Evolutionary conservation across 1,140 invertebrate genomes (phyloP), one percentile per base, ranked within the genome.

Genomic region (Pachypeltis micranthus): DNA sequence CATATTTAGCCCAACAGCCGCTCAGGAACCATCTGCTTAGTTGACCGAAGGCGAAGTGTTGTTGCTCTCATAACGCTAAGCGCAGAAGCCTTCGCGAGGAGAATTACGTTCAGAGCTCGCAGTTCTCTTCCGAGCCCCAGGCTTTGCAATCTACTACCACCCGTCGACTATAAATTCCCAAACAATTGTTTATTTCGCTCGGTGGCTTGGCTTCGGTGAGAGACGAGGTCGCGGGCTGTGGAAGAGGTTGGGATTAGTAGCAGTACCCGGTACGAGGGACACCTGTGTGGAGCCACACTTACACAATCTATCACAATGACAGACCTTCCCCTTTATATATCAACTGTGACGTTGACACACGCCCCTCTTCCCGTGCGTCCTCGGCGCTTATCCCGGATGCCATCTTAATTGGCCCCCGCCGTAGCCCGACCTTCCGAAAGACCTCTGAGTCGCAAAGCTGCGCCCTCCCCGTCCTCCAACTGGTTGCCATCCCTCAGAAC

Each of bases 241-340:
- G 47, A 51, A 21, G 47, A 21, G 23, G 34, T 16, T 10, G 23
- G 57, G 57, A 59, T 59, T 59, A 59, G 57, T 59, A 59, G 57
- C 57, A n/a, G n/a, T 59, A 28, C 14, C 57, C n/a, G 57, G 57
- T n/a, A 34, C 26, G n/a, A n/a, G 57, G 57, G 57, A 59, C 57
- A 59, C 57, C 57, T 59, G 57, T 59, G 57, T 59, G 57, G 26
- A 29, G 29, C 57, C 57, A 59, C 57, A 59, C 57, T 59, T 59
- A 59, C 57, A 59, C 57, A 59, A 59, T 59, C 57, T 59, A 59
- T 59, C 57, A 59, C 57, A 28, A n/a, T 59, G 57, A 59, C 57
- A 59, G 57, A 29, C 57, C 57, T 29, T n/a, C 57, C 54, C 57
- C 57, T 59, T 59, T 59, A 59, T 59, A 59, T 59, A 59, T 59